Base-by-base conservation (phyloP, 92 coral and sea anemone genomes). In the Meandrina meandrites region DNA sequence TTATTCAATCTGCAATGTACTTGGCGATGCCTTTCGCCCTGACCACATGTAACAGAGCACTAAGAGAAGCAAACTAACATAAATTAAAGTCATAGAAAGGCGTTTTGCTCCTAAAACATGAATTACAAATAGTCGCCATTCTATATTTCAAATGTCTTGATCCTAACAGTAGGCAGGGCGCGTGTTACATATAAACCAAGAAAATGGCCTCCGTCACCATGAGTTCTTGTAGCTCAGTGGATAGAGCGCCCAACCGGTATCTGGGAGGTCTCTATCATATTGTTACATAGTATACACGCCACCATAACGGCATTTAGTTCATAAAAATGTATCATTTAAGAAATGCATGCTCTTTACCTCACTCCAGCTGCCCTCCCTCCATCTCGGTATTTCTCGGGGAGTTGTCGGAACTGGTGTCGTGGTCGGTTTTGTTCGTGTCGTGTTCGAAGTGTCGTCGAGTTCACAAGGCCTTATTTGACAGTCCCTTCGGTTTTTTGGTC, bases 381-480 rank as follows among this genome's bases (percentile, higher is more conserved):
- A 85, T 3, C 76, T 76, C 88, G 88, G 76, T 68, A 13, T 70
- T 53, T 45, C 82, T 66, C 66, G 83, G 27, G 66, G 51, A 62
- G 82, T 50, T 30, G 87, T 84, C 74, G 87, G 70, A 35, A 40
- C 31, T 2, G 87, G 79, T 36, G 48, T 74, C 32, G 81, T 36
- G 15, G 57, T 56, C 12, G 88, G 87, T 53, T 18, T 67, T 19
- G 32, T 1, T 71, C 86, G 86, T 1, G 75, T 40, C 36, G 84
- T 45, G 32, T 18, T 73, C 80, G 74, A 3, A 32, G 19, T 3
- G n/a, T 45, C 37, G 9, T 51, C 53, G 28, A 10, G 4, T 3
- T 32, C 22, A 75, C 99, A 96, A 28, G 95, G 90, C 78, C 80
- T 90, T 56, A 93, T 78, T 80, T 92, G 82, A 80, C 99, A 96